Base-by-base conservation (phyloP, 2,888 invertebrate species). In the Norana najaformis region DNA sequence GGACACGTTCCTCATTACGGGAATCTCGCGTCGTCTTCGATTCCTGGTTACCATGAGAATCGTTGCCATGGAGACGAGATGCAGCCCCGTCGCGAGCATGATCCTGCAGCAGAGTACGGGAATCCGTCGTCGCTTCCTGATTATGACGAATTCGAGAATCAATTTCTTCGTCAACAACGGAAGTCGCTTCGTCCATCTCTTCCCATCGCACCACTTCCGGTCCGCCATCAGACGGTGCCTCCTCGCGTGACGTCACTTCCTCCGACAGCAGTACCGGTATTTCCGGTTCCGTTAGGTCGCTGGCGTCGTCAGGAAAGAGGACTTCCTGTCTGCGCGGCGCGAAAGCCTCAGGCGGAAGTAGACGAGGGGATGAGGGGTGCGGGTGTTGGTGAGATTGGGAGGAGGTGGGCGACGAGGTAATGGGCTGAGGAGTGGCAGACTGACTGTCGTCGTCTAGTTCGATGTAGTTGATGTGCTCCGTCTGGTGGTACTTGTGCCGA, bases 391-490 rank as follows among this genome's bases (percentile, higher is more conserved):
- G 69, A n/a, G 69, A 69, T n/a, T n/a, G n/a, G n/a, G 69, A 69
- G 69, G 69, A 16, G 18, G 69, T 11, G n/a, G 47, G 47, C 11
- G 47, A 18, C 3, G 20, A 18, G 47, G 47, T 20, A 20, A 23
- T 47, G 23, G 47, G 23, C 11, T n/a, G 69, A n/a, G n/a, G 69
- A 69, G 69, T 69, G 69, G 69, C 69, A 30, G 69, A 0, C 16
- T 30, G 30, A n/a, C n/a, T 2, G 69, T 69, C 69, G 6, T 30
- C 69, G 11, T 85, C 85, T 34, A 85, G 85, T 35, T 85, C 85
- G 36, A 85, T n/a, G 85, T 36, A 85, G 85, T 85, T 37, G 85
- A 85, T 85, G 85, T 85, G 85, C 85, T 85, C 36, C 36, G 85
- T 36, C 23, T 35, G 36, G 36, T 85, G 85, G 37, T 85, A 85